Base-by-base conservation (phyloP, 1,140 invertebrate species). In the Rhyzopertha dominica region DNA sequence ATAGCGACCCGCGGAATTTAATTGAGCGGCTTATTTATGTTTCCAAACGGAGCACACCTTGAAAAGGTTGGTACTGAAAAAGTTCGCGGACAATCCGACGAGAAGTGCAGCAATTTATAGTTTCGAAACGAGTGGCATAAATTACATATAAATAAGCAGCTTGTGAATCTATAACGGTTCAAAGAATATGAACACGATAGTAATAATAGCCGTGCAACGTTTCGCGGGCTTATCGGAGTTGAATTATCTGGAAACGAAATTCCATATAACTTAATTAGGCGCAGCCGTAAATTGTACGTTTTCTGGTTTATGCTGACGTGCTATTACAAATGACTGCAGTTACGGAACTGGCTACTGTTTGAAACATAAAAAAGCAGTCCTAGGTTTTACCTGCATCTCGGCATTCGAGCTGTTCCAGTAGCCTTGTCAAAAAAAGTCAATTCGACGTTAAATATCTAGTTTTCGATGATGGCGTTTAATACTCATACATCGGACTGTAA, bases 181-280 rank as follows among this genome's bases (percentile, higher is more conserved):
- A 9, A 45, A 34, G 39, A 19, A 49, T 36, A 31, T 36, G 43
- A 12, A 31, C 36, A 30, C 22, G 36, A 46, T 32, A 41, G 41
- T 36, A 51, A 52, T 52, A 52, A 41, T 26, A 41, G 25, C 13
- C 23, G 24, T 32, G 37, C 44, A 44, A 4, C 29, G 38, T 51
- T 46, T 51, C 44, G 37, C 39, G 30, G 41, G 37, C 35, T 52
- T 53, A 53, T 53, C 50, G 49, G 49, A 43, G 18, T 31, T 37
- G 45, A 53, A 49, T 48, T 53, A 53, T 53, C 50, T 53, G 41
- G 9, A 14, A 44, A 53, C 44, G 49, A 48, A 53, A 53, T 43
- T 43, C 31, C 40, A 24, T 53, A 53, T 46, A 53, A 49, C 50
- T 53, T 53, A 49, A 49, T 53, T 53, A 53, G 50, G 37, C 18